phyloP scores from a whole-genome alignment of 1,140 invertebrate species.

The Pseudomyrmex concolor region DNA sequence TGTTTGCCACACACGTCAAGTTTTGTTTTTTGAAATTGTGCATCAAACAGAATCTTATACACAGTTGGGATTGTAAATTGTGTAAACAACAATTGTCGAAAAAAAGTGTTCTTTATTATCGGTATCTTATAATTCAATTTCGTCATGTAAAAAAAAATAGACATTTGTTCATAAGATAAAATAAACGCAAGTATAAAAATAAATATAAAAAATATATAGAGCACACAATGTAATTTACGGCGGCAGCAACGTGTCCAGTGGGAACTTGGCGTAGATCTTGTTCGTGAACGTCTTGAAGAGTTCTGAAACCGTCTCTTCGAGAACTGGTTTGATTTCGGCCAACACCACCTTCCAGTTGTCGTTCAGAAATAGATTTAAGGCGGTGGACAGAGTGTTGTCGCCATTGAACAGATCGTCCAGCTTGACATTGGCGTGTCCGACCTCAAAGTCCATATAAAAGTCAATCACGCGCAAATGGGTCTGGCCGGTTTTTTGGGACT shows the following conservation, averaged over 20 bases:
- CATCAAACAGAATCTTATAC: neutral
- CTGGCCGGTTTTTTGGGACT: conserved; percentile 78
- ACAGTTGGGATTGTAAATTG: too few relatives aligned
- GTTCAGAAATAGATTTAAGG: conserved; percentile 87
- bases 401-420: conserved; percentile 90
- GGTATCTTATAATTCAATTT: neutral
- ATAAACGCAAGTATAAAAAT: neutral
- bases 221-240: conserved; percentile 58
- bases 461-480: conserved; percentile 87
- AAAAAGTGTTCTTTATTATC: neutral
- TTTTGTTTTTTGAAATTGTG: neutral
- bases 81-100: too few relatives aligned
- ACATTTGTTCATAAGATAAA: neutral
- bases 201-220: neutral
- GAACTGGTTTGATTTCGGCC: conserved; percentile 86
- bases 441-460: conserved; percentile 87
- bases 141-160: neutral
- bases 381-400: conserved; percentile 87
- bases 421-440: conserved; percentile 86
- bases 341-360: conserved; percentile 87
- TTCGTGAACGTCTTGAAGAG: conserved; percentile 87
- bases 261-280: conserved; percentile 83
- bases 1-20: neutral
- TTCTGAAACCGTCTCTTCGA: conserved; percentile 85
- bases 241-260: conserved; percentile 80